Conservation (phyloP, 2,888 invertebrate genomes). For the Rhaphigaster nebulosa region DNA sequence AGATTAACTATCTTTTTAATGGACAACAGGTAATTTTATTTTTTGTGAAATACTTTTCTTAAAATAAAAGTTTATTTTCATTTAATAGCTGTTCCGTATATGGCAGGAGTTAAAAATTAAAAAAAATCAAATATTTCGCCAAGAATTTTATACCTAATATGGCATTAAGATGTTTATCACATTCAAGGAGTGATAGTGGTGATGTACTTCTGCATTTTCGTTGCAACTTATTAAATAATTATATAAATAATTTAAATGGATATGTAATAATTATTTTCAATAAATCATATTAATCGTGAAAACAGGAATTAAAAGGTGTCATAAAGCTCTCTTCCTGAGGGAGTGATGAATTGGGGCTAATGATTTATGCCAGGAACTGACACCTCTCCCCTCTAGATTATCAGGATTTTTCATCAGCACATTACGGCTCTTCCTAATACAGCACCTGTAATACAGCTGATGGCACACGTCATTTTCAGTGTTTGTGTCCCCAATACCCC, state of each 20-base stretch:
- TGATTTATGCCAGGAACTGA: conserved; percentile 9
- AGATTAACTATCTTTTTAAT: too few relatives aligned
- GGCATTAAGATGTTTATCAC: too few relatives aligned
- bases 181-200: too few relatives aligned
- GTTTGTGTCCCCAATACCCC: neutral
- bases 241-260: neutral
- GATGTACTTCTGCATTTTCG: too few relatives aligned
- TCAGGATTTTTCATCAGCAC: neutral
- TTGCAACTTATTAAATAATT: too few relatives aligned
- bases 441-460: neutral
- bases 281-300: neutral
- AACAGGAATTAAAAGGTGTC: neutral
- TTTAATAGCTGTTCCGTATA: too few relatives aligned
- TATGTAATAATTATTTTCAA: neutral
- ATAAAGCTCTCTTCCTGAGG: neutral
- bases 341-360: neutral
- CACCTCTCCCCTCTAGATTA: neutral
- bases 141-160: too few relatives aligned
- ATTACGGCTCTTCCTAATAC: neutral
- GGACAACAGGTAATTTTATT: too few relatives aligned
- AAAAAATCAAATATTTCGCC: too few relatives aligned
- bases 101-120: too few relatives aligned
- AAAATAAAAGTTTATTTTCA: too few relatives aligned
- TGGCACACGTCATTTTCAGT: neutral
- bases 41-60: too few relatives aligned